Percentiles rank a stretch among this genome's conserved stretches.
phyloP scores from a whole-genome alignment of 2,888 invertebrate genomes.

The Drosophila pseudotakahashii region DNA sequence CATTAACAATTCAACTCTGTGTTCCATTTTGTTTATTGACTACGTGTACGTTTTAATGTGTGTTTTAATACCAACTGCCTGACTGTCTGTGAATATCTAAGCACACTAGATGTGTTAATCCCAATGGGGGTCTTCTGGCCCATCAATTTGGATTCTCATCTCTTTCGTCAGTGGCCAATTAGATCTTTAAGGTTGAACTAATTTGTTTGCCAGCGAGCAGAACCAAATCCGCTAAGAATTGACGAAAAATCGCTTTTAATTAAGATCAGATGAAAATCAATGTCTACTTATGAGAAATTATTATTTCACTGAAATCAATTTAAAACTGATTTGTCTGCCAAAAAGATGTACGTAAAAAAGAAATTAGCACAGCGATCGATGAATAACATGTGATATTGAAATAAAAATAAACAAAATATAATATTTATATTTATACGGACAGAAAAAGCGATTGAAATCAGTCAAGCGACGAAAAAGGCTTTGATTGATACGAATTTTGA shows the following conservation, averaged over 20 bases:
- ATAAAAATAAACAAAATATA: slow-evolving; percentile 18
- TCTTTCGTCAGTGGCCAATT: slow-evolving; percentile 41
- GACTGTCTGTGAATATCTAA: slow-evolving; percentile 15
- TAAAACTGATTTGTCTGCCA: slow-evolving; percentile 64
- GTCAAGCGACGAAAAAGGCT: slow-evolving; percentile 16
- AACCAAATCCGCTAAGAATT: slow-evolving; percentile 6
- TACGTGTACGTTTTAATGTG: slow-evolving; percentile 9
- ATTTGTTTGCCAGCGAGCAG: slow-evolving; percentile 52
- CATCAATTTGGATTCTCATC: slow-evolving; percentile 38
- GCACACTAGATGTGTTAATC: slow-evolving; percentile 19
- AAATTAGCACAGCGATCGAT: slow-evolving; percentile 9
- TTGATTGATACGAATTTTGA: slow-evolving; percentile 45
- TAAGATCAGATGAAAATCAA: slow-evolving; percentile 38
- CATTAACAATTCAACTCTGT: neutral
- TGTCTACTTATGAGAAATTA: slow-evolving; percentile 40
- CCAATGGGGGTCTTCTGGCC: slow-evolving; percentile 9
- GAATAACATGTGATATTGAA: slow-evolving; percentile 55
- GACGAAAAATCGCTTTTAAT: slow-evolving; percentile 27
- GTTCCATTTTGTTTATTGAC: slow-evolving; percentile 25
- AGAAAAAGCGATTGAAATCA: slow-evolving; percentile 13
- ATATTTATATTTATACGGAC: neutral
- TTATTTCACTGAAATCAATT: slow-evolving; percentile 55
- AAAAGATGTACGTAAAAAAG: slow-evolving; percentile 39
- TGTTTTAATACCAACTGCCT: slow-evolving; percentile 8
- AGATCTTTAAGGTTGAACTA: slow-evolving; percentile 49